These are phyloP conservation scores for Pangasianodon hypophthalmus DNA, from an alignment of 2,113 vertebrate species.

Conservation along the genomic window DNA sequence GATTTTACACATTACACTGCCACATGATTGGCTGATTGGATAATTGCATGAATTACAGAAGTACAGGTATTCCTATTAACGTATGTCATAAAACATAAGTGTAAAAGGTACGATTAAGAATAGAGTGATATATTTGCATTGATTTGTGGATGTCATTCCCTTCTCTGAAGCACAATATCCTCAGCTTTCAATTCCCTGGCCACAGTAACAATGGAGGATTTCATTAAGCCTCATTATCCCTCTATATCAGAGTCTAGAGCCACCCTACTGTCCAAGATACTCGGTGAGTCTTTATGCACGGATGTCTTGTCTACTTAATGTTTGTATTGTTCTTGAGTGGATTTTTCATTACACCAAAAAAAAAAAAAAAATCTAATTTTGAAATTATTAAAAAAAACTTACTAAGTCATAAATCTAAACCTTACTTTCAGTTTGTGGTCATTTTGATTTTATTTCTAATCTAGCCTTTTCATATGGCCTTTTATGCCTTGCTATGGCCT, in stretches of 20 bases:
- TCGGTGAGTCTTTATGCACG: conserved; percentile 75
- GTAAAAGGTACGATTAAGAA: background rate
- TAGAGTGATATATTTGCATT: background rate
- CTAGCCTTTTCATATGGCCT: conserved; percentile 86
- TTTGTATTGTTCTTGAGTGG: background rate
- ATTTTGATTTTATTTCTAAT: conserved; percentile 38
- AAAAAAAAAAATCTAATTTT: background rate
- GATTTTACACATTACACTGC: background rate
- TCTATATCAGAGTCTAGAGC: conserved; percentile 77
- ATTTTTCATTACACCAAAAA: background rate
- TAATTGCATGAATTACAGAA: background rate
- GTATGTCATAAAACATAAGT: background rate
- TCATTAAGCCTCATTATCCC: conserved; percentile 83
- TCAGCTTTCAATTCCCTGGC: conserved; percentile 94
- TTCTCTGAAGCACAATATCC: conserved; percentile 84
- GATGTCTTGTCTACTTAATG: background rate
- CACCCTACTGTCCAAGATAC: conserved; percentile 81
- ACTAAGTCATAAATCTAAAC: background rate
- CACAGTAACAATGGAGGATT: conserved; percentile 92
- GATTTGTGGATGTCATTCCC: conserved; percentile 2
- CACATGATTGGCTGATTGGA: background rate
- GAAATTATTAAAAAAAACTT: background rate
- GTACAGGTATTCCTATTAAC: background rate
- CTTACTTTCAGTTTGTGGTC: background rate
- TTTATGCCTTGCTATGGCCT: conserved; percentile 91